Base-by-base conservation (phyloP, 2,888 invertebrate species). In the Philhelius pedissequus region DNA sequence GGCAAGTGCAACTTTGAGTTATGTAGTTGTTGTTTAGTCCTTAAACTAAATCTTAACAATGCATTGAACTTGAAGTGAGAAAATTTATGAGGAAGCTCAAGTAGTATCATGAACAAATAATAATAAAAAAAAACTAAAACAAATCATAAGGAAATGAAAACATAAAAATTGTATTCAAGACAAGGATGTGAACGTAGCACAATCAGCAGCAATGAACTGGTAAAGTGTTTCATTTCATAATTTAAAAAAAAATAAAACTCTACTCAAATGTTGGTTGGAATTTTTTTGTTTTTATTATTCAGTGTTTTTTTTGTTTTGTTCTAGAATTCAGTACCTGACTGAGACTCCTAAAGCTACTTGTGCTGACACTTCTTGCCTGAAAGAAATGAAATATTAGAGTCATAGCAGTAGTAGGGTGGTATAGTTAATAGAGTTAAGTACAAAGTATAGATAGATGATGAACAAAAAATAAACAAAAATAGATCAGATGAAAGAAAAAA, bases 281-380 rank as follows among this genome's bases (percentile, higher is more conserved):
- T 32, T 43, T 56, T 73, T 73, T 58, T 52, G 62, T 48, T 20
- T 40, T 62, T 30, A n/a, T 45, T 68, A 43, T 76, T 79, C 52
- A 40, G 54, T 81, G 68, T 68, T 74, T 60, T 58, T 60, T 73
- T n/a, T 60, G 60, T 81, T 69, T 68, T 90, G 92, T 86, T 81
- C 84, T 84, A 79, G 62, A 78, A 84, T 86, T 87, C 86, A 87
- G 87, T 96, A 96, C 96, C 96, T 96, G 96, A 94, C 96, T 96
- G 92, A 96, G 94, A 94, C 96, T 96, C 95, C 96, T 95, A 95
- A 96, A 95, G 95, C 96, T 96, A 96, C 95, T 95, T 93, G 96
- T 95, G 94, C 96, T 96, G 93, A 96, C 95, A 94, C 95, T 96
- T 94, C 96, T 95, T 92, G 96, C 96, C 96, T 96, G 96, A 95